A percentile compares a stretch with the other conserved stretches of the same genome.
These are phyloP conservation scores for Aphaenogaster floridana DNA, from an alignment of 1,140 invertebrate genomes.

Conservation along the genomic window DNA sequence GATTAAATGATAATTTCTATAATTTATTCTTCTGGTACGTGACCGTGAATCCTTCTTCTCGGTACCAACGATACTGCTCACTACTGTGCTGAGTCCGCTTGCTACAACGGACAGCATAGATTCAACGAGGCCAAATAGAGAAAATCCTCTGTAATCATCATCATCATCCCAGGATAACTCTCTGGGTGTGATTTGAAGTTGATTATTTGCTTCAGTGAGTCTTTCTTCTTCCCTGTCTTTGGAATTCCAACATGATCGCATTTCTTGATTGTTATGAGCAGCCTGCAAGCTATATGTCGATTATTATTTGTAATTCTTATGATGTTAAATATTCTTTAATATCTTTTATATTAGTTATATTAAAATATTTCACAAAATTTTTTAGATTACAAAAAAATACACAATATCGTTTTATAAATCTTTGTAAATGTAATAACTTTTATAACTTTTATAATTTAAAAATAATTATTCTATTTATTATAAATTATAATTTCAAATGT, in stretches of 20 bases:
- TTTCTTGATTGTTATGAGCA: not conserved
- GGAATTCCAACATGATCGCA: not conserved
- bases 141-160: conserved; percentile 76
- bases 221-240: not conserved
- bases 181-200: not conserved
- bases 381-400: not conserved
- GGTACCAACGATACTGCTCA: conserved; percentile 79
- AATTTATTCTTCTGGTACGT: conserved; percentile 76
- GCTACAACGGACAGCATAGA: conserved; percentile 77
- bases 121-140: conserved; percentile 80
- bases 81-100: conserved; percentile 77
- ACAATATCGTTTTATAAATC: not conserved
- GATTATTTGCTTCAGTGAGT: not conserved
- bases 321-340: not conserved
- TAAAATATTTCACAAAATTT: not conserved
- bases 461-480: not conserved
- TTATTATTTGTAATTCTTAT: conserved; percentile 13
- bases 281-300: conserved; percentile 23
- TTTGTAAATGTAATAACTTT: not conserved
- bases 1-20: conserved; percentile 84
- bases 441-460: not conserved
- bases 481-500: not conserved
- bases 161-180: conserved; percentile 5
- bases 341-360: not conserved
- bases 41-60: conserved; percentile 78